Evolutionary conservation across 2,888 invertebrate species (phyloP), one percentile per base, ranked within the genome.

Genomic region (Drosophila demipolita): DNA sequence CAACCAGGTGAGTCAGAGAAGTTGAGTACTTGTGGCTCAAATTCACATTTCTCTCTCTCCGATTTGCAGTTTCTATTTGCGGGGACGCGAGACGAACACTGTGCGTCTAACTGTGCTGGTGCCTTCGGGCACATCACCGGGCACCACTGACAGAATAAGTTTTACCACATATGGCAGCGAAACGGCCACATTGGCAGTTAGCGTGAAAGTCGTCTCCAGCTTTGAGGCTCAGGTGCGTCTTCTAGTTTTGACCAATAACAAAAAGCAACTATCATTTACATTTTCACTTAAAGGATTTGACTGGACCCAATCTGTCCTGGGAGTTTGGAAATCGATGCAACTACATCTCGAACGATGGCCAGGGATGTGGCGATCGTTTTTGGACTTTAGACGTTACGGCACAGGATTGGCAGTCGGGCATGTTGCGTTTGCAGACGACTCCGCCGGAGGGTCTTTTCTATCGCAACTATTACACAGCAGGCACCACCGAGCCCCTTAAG

Each of bases 351-450:
- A 94, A 95, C 0, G 87, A 91, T 29, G 73, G 82, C 1, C 94
- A 95, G 61, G 92, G 92, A 29, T 97, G 97, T 89, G 94, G 94
- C 0, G 94, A 95, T 79, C 94, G 95, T 59, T 93, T 94, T 48
- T 97, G 97, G 97, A 95, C 95, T 8, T 93, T 96, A 2, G 95
- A 96, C 66, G 93, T 96, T 20, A 94, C 94, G 0, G 95, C 96
- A 1, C 95, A 95, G 85, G 97, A 97, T 88, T 92, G 93, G 70
- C 94, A 94, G 54, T 95, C 95, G 84, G 96, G 96, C 77, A 93
- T 96, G 1, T 92, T 96, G 66, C 94, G 95, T 0, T 82, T 96
- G 4, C 94, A 94, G 15, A 94, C 95, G 0, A 93, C 94, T 1
- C 95, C 96, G 0, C 85, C 93, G 23, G 81, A 84, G 8, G 96